Percentiles rank a stretch among this genome's conserved stretches.
These are phyloP conservation scores for Pithys albifrons DNA, from an alignment of 2,113 vertebrate genomes.

Conservation along the genomic window DNA sequence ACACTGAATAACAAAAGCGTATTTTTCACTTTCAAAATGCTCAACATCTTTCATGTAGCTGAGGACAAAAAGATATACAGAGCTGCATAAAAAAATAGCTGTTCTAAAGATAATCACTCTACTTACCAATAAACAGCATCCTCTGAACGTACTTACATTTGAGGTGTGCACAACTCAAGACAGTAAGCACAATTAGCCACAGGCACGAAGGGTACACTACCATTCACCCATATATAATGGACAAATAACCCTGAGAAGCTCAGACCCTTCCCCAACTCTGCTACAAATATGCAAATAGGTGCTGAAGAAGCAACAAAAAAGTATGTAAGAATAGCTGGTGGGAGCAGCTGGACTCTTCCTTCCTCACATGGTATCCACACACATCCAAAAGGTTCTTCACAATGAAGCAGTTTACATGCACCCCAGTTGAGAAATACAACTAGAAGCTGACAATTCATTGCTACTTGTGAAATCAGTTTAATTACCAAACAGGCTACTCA, in stretches of 20 bases:
- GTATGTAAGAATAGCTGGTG: not conserved
- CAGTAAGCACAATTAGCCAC: not conserved
- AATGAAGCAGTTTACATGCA: not conserved
- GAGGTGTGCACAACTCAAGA: not conserved
- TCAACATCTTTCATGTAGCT: not conserved
- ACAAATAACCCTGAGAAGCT: not conserved
- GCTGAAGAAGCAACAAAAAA: not conserved
- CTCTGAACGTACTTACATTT: not conserved
- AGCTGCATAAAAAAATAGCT: not conserved
- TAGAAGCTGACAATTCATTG: not conserved
- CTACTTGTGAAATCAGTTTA: not conserved
- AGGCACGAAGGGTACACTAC: not conserved
- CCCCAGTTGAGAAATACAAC: not conserved
- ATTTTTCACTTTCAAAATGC: not conserved
- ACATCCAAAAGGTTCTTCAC: not conserved
- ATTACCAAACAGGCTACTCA: not conserved
- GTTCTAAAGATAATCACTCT: not conserved
- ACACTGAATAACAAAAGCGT: not conserved
- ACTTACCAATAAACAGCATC: not conserved
- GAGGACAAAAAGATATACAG: not conserved
- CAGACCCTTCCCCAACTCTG: not conserved
- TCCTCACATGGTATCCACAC: not conserved
- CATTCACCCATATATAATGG: not conserved
- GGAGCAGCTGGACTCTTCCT: not conserved
- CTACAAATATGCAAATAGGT: not conserved